phyloP scores from a whole-genome alignment of 2,888 invertebrate species.

The Drosophila affinis region DNA sequence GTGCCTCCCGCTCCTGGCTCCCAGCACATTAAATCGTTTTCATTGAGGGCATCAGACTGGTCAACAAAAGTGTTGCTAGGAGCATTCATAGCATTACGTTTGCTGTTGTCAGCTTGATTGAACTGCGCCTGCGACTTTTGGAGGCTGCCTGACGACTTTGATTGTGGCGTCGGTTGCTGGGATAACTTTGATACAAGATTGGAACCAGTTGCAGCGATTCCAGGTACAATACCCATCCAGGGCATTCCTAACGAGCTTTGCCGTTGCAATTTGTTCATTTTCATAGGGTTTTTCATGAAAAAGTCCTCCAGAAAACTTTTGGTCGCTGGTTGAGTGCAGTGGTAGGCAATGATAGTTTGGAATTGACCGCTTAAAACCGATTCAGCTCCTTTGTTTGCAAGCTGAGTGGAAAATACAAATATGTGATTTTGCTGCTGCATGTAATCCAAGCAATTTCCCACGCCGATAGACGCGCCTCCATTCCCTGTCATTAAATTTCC shows the following conservation, averaged over 20 bases:
- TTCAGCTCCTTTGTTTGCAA: conserved; percentile 98
- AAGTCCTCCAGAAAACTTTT: conserved; percentile 93
- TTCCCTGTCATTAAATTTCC: conserved; percentile 19
- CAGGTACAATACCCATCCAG: conserved; percentile 30
- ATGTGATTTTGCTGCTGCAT: conserved; percentile 99
- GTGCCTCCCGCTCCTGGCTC: conserved; percentile 83
- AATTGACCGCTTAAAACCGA: conserved; percentile 94
- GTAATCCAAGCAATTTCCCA: conserved; percentile 84
- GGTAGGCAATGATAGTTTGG: conserved; percentile 96
- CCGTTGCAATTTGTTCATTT: conserved; percentile 93
- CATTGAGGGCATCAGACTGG: conserved; percentile 68
- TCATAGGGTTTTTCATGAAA: conserved; percentile 94
- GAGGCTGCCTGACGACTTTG: conserved; percentile 39
- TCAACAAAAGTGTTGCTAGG: conserved; percentile 41
- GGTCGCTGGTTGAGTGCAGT: conserved; percentile 97
- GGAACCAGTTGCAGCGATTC: neutral
- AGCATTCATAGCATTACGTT: conserved; percentile 29
- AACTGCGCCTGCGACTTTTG: conserved; percentile 47
- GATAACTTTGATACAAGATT: conserved; percentile 21
- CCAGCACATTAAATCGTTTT: conserved; percentile 85
- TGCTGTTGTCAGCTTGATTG: conserved; percentile 49
- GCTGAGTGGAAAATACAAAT: conserved; percentile 97
- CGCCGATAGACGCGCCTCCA: conserved; percentile 7
- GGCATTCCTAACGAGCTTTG: conserved; percentile 85
- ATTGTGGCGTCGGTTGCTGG: conserved; percentile 36